Evolutionary conservation across 2,797 vertebrate genomes (phyloP).

Genomic region (Dipus sagitta): DNA sequence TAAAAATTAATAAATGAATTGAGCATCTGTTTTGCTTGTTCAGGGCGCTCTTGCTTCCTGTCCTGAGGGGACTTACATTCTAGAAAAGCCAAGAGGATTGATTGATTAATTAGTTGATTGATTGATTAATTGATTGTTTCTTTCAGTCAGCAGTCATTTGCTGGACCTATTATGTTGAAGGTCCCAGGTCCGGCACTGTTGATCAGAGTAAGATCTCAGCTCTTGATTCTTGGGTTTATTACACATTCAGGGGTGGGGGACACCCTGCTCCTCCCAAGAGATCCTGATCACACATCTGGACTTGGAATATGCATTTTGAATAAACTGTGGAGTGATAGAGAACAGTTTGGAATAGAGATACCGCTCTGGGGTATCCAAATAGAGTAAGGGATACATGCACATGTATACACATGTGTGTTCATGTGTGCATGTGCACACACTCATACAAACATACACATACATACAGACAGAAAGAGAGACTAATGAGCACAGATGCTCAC

Average conservation of each 20-base stretch:
- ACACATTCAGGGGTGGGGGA: neutral
- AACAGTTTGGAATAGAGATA: conserved; percentile 12
- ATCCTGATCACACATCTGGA: neutral
- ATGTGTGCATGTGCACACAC: neutral
- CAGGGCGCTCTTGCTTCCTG: neutral
- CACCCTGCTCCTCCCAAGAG: neutral
- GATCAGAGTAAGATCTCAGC: neutral
- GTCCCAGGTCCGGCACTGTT: neutral
- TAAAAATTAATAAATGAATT: neutral
- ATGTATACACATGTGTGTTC: neutral
- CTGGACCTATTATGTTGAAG: neutral
- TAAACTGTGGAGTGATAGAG: neutral
- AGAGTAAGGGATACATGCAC: neutral
- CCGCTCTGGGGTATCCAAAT: neutral
- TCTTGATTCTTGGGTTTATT: neutral
- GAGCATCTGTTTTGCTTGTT: neutral
- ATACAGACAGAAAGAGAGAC: neutral
- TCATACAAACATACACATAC: neutral
- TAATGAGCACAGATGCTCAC: neutral
- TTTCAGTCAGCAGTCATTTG: neutral
- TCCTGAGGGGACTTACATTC: neutral
- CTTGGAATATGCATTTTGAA: conserved; percentile 41
- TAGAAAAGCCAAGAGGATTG: neutral
- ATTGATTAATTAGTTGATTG: neutral
- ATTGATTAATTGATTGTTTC: neutral